Base-by-base conservation (phyloP, 1,140 invertebrate species). In the Nilaparvata lugens region DNA sequence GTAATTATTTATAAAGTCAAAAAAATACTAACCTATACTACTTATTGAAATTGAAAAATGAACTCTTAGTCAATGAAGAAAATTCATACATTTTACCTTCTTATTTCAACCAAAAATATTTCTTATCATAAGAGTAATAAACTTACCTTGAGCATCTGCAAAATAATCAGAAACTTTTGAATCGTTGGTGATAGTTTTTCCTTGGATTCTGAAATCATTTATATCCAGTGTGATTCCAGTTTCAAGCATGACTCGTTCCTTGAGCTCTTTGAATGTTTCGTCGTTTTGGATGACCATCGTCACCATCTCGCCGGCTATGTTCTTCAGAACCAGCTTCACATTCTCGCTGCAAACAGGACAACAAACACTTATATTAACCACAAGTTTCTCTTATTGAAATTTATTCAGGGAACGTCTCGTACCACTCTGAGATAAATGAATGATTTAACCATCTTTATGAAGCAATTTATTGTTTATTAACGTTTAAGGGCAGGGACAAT, bases 231-330 rank as follows among this genome's bases (percentile, higher is more conserved):
- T 51, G 24, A 68, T 55, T 13, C 66, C 68, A 48, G 60, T 58
- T 56, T 66, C 65, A 25, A 48, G 38, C 59, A 65, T 56, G 4
- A 67, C 64, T 42, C 64, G 62, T 16, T 61, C 54, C 45, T 68
- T 64, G 9, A 69, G 56, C 57, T 69, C 68, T 11, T 53, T 18
- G 42, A 69, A 67, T 38, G 68, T 69, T 40, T 69, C 68, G 18
- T 68, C 62, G 9, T 60, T 62, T 11, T 62, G 52, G 4, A 69
- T 61, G 19, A 56, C 43, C 23, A 67, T 51, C 6, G 64, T 61
- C 11, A 67, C 61, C 25, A 62, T 58, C 24, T 67, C 66, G 2
- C 66, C 66, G 19, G 45, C 42, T 14, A 56, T 60, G 56, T 65
- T 65, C 45, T 63, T 65, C 19, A 67, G 28, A 11, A 65, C 60